Evolutionary conservation across 2,888 invertebrate species (phyloP), one percentile per base, ranked within the genome.

Genomic region (Drosophila prostipennis): DNA sequence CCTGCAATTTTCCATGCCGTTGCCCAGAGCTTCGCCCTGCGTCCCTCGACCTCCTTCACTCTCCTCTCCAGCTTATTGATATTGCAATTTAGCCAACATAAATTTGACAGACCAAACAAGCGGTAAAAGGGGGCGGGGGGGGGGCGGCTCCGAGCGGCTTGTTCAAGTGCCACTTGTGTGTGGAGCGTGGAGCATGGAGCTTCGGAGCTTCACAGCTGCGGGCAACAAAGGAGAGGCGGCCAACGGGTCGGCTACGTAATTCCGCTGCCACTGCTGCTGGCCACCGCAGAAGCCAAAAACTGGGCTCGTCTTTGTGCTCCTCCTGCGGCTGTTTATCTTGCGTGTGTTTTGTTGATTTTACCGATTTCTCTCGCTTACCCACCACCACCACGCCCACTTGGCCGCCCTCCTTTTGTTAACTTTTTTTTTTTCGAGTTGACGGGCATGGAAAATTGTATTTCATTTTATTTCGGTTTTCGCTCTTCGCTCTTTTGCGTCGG

Each of bases 281-380:
- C 59, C 59, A 76, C 70, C 63, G 48, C 55, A 65, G 40, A 32
- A 56, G 48, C 49, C 49, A 65, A 51, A 48, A 51, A 52, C 71
- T 34, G 49, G 55, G 55, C 55, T 56, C 43, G 49, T 29, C 53
- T 58, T 63, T 56, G 14, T 58, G 34, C 16, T 45, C 48, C 55
- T 56, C 57, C 55, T 52, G 55, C 71, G 71, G 71, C 71, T 79
- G 75, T 79, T 79, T 81, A 79, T 79, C 82, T 81, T 64, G 79
- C 59, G 80, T 84, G 80, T 81, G 80, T 84, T 81, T 81, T 82
- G 85, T 81, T 81, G 82, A 85, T 77, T 78, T 78, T 80, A 77
- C 72, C 85, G 85, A 85, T 82, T 85, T 82, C 72, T 51, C 70
- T 70, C 65, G 46, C 59, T 37, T 54, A 10, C 32, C 46, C 32